A percentile compares a stretch with the other conserved stretches of the same genome.
Evolutionary conservation across 2,888 invertebrate species (phyloP).

Genomic region (Troides helena): DNA sequence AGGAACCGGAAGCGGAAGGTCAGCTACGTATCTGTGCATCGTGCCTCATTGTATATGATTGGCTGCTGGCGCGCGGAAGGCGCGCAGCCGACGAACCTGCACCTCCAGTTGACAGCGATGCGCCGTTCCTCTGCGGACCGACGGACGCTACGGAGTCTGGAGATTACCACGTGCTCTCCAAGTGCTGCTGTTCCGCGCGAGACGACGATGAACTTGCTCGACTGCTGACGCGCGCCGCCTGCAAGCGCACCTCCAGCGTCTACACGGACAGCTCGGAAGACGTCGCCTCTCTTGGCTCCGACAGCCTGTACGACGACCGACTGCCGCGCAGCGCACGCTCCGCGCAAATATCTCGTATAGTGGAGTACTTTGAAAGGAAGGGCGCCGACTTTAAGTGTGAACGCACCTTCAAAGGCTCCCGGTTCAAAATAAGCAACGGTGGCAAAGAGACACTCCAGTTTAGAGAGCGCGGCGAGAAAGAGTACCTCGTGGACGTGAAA

Average conservation of each 20-base stretch:
- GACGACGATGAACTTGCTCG: conserved; percentile 35
- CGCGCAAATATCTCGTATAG: conserved; percentile 89
- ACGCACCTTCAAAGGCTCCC: conserved; percentile 56
- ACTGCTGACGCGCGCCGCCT: conserved; percentile 56
- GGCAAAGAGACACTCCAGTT: conserved; percentile 41
- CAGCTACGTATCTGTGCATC: conserved; percentile 56
- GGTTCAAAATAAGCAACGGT: conserved; percentile 39
- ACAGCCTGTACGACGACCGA: conserved; percentile 85
- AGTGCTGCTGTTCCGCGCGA: conserved; percentile 63
- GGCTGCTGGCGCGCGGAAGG: conserved; percentile 77
- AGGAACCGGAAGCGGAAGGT: conserved; percentile 52
- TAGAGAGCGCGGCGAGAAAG: conserved; percentile 36
- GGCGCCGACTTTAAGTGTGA: conserved; percentile 80
- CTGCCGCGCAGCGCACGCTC: conserved; percentile 80
- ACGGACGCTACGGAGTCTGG: conserved; percentile 41
- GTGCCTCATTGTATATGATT: conserved; percentile 52
- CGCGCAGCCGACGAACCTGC: conserved; percentile 78
- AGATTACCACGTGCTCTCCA: conserved; percentile 55
- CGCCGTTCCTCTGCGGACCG: conserved; percentile 55
- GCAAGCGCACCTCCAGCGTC: conserved; percentile 87
- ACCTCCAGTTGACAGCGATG: conserved; percentile 38
- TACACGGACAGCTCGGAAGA: conserved; percentile 94
- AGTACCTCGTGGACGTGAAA: conserved; percentile 51
- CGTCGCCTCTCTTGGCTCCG: conserved; percentile 89
- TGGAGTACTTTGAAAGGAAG: conserved; percentile 93